These are phyloP conservation scores for Chromis chromis DNA, from an alignment of 2,797 vertebrate genomes.

Conservation along the genomic window DNA sequence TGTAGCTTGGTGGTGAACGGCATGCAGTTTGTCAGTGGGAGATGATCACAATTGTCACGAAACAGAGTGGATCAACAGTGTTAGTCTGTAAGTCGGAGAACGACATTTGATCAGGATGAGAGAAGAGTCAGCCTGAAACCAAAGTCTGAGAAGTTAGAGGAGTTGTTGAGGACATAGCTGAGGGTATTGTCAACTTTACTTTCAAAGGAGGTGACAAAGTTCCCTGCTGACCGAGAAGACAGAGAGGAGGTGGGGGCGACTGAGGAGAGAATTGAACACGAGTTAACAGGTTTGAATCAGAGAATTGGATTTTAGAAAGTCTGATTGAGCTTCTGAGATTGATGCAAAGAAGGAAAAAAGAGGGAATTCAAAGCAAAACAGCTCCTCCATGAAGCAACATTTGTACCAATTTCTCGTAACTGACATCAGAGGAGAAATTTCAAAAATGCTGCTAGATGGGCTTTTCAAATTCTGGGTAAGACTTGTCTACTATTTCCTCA, in stretches of 20 bases:
- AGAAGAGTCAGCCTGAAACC: conserved; percentile 32
- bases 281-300: conserved; percentile 41
- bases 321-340: conserved; percentile 51
- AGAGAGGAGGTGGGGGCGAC: conserved; percentile 6
- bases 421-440: conserved; percentile 52
- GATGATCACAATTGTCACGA: conserved; percentile 56
- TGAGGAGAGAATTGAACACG: conserved; percentile 31
- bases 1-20: conserved; percentile 35
- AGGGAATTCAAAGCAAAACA: conserved; percentile 49
- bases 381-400: conserved; percentile 37
- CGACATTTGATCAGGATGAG: conserved; percentile 47
- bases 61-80: conserved; percentile 51
- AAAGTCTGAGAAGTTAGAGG: conserved; percentile 42
- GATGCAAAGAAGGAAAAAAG: conserved; percentile 36
- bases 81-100: conserved; percentile 45
- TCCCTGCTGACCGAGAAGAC: conserved; percentile 48
- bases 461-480: conserved; percentile 12
- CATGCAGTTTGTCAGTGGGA: conserved; percentile 55
- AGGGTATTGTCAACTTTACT: conserved; percentile 55
- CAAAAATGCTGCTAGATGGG: conserved; percentile 11
- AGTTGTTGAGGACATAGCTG: conserved; percentile 46
- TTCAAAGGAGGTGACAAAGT: conserved; percentile 55
- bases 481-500: conserved; percentile 21
- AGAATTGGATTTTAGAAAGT: conserved; percentile 56
- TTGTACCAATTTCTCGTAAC: conserved; percentile 39